Evolutionary conservation across 2,888 invertebrate genomes (phyloP).

Genomic region (Cryptus armator): DNA sequence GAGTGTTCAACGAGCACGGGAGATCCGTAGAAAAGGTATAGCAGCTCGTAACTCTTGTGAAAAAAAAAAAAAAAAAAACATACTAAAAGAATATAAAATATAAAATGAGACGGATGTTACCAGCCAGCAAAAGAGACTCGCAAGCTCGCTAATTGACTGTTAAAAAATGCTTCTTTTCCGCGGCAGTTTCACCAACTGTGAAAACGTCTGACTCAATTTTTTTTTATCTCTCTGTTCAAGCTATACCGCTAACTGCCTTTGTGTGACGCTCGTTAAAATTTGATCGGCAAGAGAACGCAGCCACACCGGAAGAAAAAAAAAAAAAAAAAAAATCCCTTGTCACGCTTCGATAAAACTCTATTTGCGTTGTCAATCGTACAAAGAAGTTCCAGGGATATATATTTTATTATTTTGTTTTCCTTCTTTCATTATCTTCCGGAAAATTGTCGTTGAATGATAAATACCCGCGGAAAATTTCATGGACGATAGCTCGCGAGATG

Average conservation of each 20-base stretch:
- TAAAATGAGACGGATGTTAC: slow-evolving; percentile 2
- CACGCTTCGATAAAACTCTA: slow-evolving; percentile 7
- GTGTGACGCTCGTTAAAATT: slow-evolving; percentile 55
- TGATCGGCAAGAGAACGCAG: slow-evolving; percentile 33
- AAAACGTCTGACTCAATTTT: slow-evolving; percentile 32
- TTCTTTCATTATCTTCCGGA: neutral
- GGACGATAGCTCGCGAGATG: neutral
- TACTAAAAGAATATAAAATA: slow-evolving; percentile 34
- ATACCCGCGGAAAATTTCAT: neutral
- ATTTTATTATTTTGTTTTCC: neutral
- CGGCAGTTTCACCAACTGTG: slow-evolving; percentile 50
- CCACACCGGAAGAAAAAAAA: slow-evolving; percentile 22
- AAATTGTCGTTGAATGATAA: neutral
- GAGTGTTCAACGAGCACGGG: slow-evolving; percentile 31
- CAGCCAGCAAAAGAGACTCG: slow-evolving; percentile 57
- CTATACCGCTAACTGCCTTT: slow-evolving; percentile 23
- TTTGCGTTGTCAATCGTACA: neutral
- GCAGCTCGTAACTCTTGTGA: slow-evolving; percentile 37
- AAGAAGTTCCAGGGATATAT: neutral
- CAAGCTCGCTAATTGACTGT: slow-evolving; percentile 67
- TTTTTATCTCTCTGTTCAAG: slow-evolving; percentile 27
- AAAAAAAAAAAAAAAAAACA: slow-evolving; percentile 9
- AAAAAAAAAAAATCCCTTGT: neutral
- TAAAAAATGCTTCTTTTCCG: slow-evolving; percentile 64
- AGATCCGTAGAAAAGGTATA: slow-evolving; percentile 42